A percentile compares a stretch with the other conserved stretches of the same genome.
phyloP scores from a whole-genome alignment of 2,888 invertebrate genomes.

The Apamea crenata region DNA sequence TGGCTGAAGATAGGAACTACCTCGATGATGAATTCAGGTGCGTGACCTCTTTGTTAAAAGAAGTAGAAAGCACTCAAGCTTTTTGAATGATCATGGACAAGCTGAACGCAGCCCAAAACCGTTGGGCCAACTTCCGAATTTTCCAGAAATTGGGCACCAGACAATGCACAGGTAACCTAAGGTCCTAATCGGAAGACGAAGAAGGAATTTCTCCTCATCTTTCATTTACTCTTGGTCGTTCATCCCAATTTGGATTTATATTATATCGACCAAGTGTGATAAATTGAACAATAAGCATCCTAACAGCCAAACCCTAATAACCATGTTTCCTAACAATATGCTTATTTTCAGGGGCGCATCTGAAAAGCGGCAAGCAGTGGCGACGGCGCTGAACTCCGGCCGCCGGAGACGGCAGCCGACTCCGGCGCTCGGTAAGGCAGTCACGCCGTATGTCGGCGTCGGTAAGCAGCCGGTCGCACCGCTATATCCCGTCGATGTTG shows the following conservation, averaged over 20 bases:
- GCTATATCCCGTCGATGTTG: slow-evolving; percentile 66
- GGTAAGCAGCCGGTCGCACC: slow-evolving; percentile 82
- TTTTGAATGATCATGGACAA: not conserved
- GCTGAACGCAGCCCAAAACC: not conserved
- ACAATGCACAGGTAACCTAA: not conserved
- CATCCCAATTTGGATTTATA: not conserved
- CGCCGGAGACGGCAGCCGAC: slow-evolving; percentile 85
- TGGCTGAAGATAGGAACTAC: slow-evolving; percentile 67
- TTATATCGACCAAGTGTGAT: no score
- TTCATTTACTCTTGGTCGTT: not conserved
- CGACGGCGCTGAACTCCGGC: slow-evolving; percentile 83
- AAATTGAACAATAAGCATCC: not conserved
- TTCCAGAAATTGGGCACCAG: not conserved
- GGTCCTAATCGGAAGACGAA: not conserved
- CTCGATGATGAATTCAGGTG: slow-evolving; percentile 78
- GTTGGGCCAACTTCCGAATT: not conserved
- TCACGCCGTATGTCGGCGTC: slow-evolving; percentile 87
- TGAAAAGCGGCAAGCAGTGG: slow-evolving; percentile 85
- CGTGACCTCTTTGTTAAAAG: slow-evolving; percentile 1
- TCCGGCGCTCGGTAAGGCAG: slow-evolving; percentile 88
- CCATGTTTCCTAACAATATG: not conserved
- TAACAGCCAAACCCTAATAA: not conserved
- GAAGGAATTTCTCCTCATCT: not conserved
- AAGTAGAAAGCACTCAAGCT: not conserved
- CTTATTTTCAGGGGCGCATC: slow-evolving; percentile 71